Conservation (phyloP, 2,797 vertebrate genomes). For the Sebastes dallii region DNA sequence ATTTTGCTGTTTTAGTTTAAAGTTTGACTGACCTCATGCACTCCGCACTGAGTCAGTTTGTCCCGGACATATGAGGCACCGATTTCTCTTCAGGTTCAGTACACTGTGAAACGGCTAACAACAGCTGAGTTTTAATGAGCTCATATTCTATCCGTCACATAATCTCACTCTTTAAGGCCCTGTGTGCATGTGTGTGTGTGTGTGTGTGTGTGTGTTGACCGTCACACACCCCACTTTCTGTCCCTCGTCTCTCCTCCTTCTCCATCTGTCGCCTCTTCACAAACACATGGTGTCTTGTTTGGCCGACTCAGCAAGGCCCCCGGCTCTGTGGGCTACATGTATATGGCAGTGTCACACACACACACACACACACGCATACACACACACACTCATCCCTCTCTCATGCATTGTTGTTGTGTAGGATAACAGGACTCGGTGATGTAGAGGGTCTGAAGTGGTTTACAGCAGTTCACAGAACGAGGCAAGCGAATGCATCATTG, state of each 20-base stretch:
- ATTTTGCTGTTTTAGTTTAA: not conserved
- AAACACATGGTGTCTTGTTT: constrained; percentile 74
- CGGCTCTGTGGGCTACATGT: constrained; percentile 35
- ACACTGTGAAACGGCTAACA: constrained; percentile 12
- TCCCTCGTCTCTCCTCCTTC: constrained; percentile 46
- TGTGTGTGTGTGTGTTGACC: constrained; percentile 5
- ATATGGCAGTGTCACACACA: not conserved
- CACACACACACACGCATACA: not conserved
- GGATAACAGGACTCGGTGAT: not conserved
- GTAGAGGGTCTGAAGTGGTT: not conserved
- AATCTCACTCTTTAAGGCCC: constrained; percentile 19
- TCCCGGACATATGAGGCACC: constrained; percentile 7
- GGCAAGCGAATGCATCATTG: not conserved
- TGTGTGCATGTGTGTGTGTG: not conserved
- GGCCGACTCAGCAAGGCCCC: constrained; percentile 66
- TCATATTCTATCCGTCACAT: constrained; percentile 30
- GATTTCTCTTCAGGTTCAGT: constrained; percentile 16
- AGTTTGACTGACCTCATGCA: not conserved
- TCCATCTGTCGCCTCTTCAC: constrained; percentile 74
- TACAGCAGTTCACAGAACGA: not conserved
- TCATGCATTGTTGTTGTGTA: constrained; percentile 9
- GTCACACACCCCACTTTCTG: constrained; percentile 36
- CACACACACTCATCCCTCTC: not conserved
- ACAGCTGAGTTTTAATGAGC: constrained; percentile 56
- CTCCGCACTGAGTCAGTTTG: not conserved